Percentiles rank a stretch among this genome's conserved stretches.
Evolutionary conservation across 1,140 invertebrate species (phyloP).

Genomic region (Adoxophyes honmai): DNA sequence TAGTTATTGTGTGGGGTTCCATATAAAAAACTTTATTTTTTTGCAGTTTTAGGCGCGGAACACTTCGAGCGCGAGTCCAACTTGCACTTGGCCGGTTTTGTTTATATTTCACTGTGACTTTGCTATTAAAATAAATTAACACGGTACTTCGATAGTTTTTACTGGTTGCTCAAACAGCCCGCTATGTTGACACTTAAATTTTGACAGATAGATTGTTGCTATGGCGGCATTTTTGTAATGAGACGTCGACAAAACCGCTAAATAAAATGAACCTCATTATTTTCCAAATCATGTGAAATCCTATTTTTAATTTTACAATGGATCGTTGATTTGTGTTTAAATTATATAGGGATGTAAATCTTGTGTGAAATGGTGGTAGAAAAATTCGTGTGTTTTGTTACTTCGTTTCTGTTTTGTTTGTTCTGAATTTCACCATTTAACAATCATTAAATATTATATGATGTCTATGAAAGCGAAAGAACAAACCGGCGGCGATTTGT

Average conservation of each 20-base stretch:
- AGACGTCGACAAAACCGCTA: not conserved
- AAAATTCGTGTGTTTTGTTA: conserved; percentile 1
- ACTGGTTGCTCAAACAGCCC: not conserved
- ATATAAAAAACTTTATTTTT: no score
- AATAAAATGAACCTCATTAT: not conserved
- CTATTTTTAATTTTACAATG: not conserved
- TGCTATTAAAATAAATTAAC: no score
- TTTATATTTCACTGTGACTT: no score
- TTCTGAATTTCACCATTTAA: conserved; percentile 17
- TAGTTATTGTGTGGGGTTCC: no score
- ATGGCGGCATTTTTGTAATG: conserved; percentile 48
- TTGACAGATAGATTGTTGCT: conserved; percentile 36
- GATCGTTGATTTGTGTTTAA: not conserved
- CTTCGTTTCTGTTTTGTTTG: not conserved
- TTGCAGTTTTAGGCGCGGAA: no score
- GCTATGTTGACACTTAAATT: conserved; percentile 2
- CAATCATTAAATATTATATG: no score
- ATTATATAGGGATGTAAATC: not conserved
- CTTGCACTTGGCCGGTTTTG: no score
- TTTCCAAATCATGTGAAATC: not conserved
- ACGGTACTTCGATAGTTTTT: no score
- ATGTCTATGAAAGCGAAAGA: conserved; percentile 38
- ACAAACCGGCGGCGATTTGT: conserved; percentile 30
- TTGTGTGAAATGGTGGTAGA: not conserved
- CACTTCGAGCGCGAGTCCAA: no score